These are phyloP conservation scores for Aurelia sp. DNA, from an alignment of 30 jellyfish, hydroid and myxozoan species.

Conservation along the genomic window DNA sequence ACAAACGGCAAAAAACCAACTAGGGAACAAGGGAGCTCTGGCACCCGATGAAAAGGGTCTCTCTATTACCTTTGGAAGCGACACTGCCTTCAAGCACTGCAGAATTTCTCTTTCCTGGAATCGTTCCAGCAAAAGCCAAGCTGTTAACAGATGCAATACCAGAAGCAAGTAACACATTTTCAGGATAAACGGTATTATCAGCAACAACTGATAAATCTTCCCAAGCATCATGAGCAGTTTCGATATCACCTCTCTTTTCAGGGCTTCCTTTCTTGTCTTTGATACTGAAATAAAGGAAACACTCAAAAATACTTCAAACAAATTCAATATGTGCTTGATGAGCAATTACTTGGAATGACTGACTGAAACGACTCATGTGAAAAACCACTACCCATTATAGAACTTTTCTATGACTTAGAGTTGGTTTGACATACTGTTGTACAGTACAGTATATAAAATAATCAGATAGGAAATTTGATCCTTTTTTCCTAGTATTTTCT, in stretches of 20 bases:
- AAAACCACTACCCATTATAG: too few relatives aligned
- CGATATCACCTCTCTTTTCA: conserved; percentile 1
- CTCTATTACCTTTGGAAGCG: not conserved
- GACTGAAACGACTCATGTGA: too few relatives aligned
- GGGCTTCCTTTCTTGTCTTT: conserved; percentile 8
- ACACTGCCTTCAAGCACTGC: not conserved
- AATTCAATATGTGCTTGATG: too few relatives aligned
- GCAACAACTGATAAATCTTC: conserved; percentile 65
- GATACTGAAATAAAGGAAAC: not conserved
- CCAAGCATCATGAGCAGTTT: conserved; percentile 53
- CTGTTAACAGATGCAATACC: conserved; percentile 63
- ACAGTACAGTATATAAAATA: too few relatives aligned
- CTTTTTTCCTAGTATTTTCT: too few relatives aligned
- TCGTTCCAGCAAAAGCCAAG: conserved; percentile 69
- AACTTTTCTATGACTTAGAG: too few relatives aligned
- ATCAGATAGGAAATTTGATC: too few relatives aligned
- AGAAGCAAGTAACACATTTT: conserved; percentile 60
- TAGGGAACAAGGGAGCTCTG: too few relatives aligned
- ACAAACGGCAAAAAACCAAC: too few relatives aligned
- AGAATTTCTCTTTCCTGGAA: conserved; percentile 14
- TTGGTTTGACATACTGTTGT: too few relatives aligned
- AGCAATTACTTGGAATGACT: too few relatives aligned
- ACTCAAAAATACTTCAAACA: not conserved
- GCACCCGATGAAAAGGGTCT: too few relatives aligned
- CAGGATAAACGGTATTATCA: conserved; percentile 63